These are phyloP conservation scores for Plagiodera versicolora DNA, from an alignment of 2,888 invertebrate genomes.

Conservation along the genomic window DNA sequence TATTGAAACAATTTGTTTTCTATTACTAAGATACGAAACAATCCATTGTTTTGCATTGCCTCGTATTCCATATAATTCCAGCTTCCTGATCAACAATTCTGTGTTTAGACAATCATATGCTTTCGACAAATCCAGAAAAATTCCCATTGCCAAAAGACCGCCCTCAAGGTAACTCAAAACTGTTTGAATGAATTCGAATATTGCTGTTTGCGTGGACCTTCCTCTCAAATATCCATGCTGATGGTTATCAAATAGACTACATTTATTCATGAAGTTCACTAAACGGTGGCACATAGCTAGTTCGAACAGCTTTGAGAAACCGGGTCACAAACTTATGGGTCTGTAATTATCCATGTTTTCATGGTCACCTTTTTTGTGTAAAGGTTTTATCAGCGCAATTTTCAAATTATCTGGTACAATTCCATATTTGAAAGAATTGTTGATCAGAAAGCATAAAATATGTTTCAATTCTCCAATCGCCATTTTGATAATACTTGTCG, in stretches of 20 bases:
- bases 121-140: not conserved
- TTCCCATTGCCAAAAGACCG: not conserved
- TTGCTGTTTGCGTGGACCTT: not conserved
- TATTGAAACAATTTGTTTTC: too few relatives aligned
- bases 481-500: too few relatives aligned
- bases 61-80: not conserved
- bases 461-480: too few relatives aligned
- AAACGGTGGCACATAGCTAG: too few relatives aligned
- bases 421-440: not conserved
- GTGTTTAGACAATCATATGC: not conserved
- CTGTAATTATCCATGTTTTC: slow-evolving; percentile 2
- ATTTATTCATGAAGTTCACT: too few relatives aligned
- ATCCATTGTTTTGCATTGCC: not conserved
- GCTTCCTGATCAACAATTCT: not conserved
- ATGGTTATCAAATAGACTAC: too few relatives aligned
- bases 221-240: not conserved
- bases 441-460: not conserved
- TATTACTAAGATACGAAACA: too few relatives aligned
- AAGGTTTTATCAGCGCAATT: not conserved
- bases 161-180: not conserved
- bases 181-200: not conserved
- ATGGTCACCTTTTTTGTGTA: slow-evolving; percentile 5
- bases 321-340: slow-evolving; percentile 3
- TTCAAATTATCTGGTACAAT: not conserved
- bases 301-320: not conserved